Evolutionary conservation across 1,140 invertebrate genomes (phyloP).

Genomic region (Chrysomallon squamiferum): DNA sequence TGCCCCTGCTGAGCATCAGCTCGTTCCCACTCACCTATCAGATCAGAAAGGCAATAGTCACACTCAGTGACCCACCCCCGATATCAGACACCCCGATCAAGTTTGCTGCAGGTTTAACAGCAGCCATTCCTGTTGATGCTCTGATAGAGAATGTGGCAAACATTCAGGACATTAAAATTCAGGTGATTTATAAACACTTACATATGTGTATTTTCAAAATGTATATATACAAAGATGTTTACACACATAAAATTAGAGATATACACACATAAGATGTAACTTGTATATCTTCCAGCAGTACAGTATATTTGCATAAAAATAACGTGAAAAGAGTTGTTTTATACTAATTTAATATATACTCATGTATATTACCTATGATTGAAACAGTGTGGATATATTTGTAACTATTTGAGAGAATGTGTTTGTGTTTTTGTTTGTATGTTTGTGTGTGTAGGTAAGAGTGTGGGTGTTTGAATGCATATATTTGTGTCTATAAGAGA

Average conservation of each 20-base stretch:
- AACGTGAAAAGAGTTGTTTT: too few relatives aligned
- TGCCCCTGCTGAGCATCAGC: slow-evolving; percentile 62
- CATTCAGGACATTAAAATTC: slow-evolving; percentile 76
- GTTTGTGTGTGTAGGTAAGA: too few relatives aligned
- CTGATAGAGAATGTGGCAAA: slow-evolving; percentile 82
- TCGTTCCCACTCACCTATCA: slow-evolving; percentile 35
- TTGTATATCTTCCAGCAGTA: too few relatives aligned
- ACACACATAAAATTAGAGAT: background rate
- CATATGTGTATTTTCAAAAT: background rate
- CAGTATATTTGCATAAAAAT: too few relatives aligned
- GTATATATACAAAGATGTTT: background rate
- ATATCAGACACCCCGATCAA: slow-evolving; percentile 86
- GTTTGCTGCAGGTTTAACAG: slow-evolving; percentile 89
- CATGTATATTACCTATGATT: too few relatives aligned
- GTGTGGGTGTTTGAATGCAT: too few relatives aligned
- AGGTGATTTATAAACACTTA: slow-evolving; percentile 68
- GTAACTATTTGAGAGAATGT: too few relatives aligned
- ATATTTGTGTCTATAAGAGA: too few relatives aligned
- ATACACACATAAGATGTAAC: background rate
- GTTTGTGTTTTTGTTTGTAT: too few relatives aligned
- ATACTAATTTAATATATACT: too few relatives aligned
- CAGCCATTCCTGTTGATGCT: slow-evolving; percentile 84
- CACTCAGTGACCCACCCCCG: slow-evolving; percentile 83
- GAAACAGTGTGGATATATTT: too few relatives aligned
- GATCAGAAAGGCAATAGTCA: slow-evolving; percentile 71